Conservation (phyloP, 2,797 vertebrate genomes). For the Falco concolor region DNA sequence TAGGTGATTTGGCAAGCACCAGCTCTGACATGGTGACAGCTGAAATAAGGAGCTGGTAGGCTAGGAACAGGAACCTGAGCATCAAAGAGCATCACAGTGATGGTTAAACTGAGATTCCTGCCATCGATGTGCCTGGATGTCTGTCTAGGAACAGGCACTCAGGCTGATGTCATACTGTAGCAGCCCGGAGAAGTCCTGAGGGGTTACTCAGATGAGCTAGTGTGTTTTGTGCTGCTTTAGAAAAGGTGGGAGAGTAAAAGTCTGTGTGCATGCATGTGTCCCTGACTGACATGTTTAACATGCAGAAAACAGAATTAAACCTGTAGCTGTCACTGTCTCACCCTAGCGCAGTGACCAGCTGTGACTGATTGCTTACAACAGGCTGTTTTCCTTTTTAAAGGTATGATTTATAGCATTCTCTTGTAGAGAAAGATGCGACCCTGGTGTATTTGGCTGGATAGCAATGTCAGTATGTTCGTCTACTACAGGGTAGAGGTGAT, state of each 20-base stretch:
- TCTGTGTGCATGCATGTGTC: neutral
- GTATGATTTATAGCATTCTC: neutral
- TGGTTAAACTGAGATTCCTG: neutral
- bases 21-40: neutral
- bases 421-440: neutral
- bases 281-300: neutral
- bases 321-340: neutral
- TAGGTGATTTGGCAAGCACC: neutral
- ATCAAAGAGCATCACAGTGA: neutral
- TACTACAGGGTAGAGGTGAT: neutral
- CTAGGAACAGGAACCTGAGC: neutral
- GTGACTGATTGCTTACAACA: neutral
- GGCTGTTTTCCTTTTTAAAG: neutral
- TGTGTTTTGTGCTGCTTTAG: neutral
- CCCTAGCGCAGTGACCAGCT: neutral
- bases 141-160: neutral
- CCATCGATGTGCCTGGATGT: neutral
- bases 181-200: neutral
- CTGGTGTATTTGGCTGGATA: neutral
- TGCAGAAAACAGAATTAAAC: neutral
- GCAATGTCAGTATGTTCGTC: neutral
- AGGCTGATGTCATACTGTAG: neutral
- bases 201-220: neutral
- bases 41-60: neutral
- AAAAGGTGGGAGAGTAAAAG: neutral